These are phyloP conservation scores for Thereuonema tuberculata DNA, from an alignment of 1,140 invertebrate genomes.

Conservation along the genomic window DNA sequence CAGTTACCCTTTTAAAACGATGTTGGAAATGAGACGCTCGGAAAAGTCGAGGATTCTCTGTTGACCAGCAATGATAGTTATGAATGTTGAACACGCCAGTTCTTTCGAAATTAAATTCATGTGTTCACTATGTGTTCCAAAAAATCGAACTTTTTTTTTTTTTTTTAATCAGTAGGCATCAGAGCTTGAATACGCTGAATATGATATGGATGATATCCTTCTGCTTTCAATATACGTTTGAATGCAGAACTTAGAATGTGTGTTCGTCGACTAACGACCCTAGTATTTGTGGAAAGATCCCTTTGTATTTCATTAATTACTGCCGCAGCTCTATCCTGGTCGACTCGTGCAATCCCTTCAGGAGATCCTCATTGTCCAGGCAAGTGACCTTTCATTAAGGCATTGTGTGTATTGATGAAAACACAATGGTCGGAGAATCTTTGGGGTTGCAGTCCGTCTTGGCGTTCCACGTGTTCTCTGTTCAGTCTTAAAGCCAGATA, in stretches of 20 bases:
- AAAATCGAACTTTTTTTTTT: neutral
- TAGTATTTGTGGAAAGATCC: neutral
- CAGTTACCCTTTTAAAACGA: neutral
- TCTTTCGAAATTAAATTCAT: neutral
- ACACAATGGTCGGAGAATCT: too few relatives aligned
- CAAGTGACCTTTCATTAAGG: neutral
- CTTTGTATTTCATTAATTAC: neutral
- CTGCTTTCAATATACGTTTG: neutral
- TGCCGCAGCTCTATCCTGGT: neutral
- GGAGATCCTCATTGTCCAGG: neutral
- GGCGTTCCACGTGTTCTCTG: neutral
- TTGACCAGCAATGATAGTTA: neutral
- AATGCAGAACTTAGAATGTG: neutral
- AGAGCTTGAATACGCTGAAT: neutral
- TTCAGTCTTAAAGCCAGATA: neutral
- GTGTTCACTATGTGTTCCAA: neutral
- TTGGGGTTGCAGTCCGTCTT: neutral
- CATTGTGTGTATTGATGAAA: neutral
- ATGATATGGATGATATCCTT: neutral
- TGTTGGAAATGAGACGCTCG: neutral
- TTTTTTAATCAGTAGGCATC: neutral
- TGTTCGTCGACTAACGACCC: neutral
- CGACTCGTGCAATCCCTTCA: neutral
- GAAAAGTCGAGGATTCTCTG: neutral
- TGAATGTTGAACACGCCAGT: neutral